phyloP scores from a whole-genome alignment of 2,113 vertebrate genomes.

The Pelecanus crispus region DNA sequence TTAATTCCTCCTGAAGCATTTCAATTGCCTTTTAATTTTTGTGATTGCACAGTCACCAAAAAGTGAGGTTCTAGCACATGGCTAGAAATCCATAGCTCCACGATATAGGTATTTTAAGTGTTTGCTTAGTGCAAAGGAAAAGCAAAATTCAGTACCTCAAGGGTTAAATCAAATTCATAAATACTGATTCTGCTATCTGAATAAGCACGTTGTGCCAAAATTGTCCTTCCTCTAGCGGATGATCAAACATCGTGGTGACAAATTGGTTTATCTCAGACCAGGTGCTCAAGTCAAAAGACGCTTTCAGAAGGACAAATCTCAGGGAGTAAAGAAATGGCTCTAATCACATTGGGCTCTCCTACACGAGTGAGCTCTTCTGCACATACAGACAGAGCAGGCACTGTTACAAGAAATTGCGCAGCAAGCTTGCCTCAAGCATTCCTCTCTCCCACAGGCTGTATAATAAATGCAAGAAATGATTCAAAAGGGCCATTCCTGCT shows the following conservation, averaged over 20 bases:
- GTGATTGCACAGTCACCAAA: neutral
- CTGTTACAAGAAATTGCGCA: neutral
- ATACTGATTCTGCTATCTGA: neutral
- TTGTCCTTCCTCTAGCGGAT: neutral
- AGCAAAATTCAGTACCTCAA: neutral
- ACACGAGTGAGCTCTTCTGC: neutral
- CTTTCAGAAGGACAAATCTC: constrained; percentile 12
- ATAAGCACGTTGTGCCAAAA: neutral
- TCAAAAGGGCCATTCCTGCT: constrained; percentile 48
- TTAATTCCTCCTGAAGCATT: neutral
- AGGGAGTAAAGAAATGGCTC: neutral
- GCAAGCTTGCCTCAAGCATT: constrained; percentile 46
- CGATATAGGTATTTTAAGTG: accelerated
- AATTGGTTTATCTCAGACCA: constrained; percentile 25
- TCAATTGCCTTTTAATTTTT: neutral
- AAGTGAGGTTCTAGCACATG: neutral
- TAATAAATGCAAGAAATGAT: constrained; percentile 51
- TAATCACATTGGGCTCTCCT: constrained; percentile 6
- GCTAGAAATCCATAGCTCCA: neutral
- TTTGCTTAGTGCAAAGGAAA: neutral
- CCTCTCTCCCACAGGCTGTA: constrained; percentile 27
- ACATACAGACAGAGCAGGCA: neutral
- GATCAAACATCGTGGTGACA: neutral
- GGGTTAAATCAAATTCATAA: neutral
- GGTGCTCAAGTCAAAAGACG: constrained; percentile 18